Conservation (phyloP, 2,797 vertebrate genomes). For the Danio kyathit region DNA sequence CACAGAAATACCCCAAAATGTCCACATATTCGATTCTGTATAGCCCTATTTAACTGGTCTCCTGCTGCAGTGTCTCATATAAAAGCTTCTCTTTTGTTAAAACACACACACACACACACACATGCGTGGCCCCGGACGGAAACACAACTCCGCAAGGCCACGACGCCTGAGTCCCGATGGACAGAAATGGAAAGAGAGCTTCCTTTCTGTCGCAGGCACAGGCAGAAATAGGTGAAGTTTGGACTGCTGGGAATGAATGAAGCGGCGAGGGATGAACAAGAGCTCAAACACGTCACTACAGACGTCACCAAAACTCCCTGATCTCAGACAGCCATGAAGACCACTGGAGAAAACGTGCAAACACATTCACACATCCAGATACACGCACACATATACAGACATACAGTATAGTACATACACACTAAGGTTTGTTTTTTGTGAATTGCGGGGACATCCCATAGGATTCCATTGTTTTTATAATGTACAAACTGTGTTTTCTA, state of each 20-base stretch:
- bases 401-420: background rate
- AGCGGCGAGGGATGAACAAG: background rate
- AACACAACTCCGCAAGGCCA: background rate
- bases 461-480: too few species aligned
- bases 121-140: too few species aligned
- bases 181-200: conserved; percentile 9
- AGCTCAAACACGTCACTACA: conserved; percentile 14
- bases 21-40: too few species aligned
- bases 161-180: background rate
- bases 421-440: background rate
- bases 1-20: too few species aligned
- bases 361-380: background rate
- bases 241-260: conserved; percentile 31
- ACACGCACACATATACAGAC: background rate
- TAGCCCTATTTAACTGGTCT: too few species aligned
- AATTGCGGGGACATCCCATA: too few species aligned
- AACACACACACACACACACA: too few species aligned
- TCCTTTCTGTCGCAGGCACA: conserved; percentile 27
- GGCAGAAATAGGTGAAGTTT: conserved; percentile 38
- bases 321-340: conserved; percentile 1
- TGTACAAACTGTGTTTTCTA: too few species aligned
- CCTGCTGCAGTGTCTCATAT: too few species aligned
- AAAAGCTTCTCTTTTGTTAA: too few species aligned
- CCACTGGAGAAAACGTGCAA: conserved; percentile 14
- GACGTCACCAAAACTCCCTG: conserved; percentile 15